Evolutionary conservation across 2,797 vertebrate species (phyloP).

Genomic region (Siniperca undulata): DNA sequence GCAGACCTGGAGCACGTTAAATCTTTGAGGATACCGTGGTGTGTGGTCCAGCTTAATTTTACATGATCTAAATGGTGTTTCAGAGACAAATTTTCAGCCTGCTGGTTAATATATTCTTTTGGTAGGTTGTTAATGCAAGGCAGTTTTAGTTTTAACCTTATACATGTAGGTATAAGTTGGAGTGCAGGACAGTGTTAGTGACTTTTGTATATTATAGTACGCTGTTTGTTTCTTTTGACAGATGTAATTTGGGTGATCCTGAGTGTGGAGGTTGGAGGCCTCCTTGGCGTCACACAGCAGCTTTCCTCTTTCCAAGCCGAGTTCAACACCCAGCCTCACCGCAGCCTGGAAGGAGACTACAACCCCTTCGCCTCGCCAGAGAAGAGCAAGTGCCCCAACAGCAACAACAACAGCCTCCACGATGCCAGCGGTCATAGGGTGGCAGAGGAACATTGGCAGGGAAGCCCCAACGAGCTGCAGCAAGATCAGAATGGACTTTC

Average conservation of each 20-base stretch:
- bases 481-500: conserved; percentile 99
- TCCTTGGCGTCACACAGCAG: conserved; percentile 99
- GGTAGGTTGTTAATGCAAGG: neutral
- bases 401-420: conserved; percentile 90
- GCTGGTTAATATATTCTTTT: no score
- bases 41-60: neutral
- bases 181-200: neutral
- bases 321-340: conserved; percentile 98
- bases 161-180: neutral
- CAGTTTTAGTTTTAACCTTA: neutral
- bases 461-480: conserved; percentile 93
- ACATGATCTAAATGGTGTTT: neutral
- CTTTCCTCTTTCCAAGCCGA: conserved; percentile 98
- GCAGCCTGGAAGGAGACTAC: conserved; percentile 96
- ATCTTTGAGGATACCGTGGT: neutral
- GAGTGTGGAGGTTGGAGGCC: conserved; percentile 97
- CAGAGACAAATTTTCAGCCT: neutral
- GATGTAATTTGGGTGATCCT: conserved; percentile 99
- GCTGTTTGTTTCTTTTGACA: conserved; percentile 61
- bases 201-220: neutral
- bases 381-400: conserved; percentile 96
- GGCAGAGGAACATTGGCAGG: conserved; percentile 93
- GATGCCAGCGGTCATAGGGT: conserved; percentile 84
- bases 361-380: conserved; percentile 99
- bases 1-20: neutral